Evolutionary conservation across 2,888 invertebrate genomes (phyloP), one percentile per base, ranked within the genome.

Genomic region (Drosophila kambysellisi): DNA sequence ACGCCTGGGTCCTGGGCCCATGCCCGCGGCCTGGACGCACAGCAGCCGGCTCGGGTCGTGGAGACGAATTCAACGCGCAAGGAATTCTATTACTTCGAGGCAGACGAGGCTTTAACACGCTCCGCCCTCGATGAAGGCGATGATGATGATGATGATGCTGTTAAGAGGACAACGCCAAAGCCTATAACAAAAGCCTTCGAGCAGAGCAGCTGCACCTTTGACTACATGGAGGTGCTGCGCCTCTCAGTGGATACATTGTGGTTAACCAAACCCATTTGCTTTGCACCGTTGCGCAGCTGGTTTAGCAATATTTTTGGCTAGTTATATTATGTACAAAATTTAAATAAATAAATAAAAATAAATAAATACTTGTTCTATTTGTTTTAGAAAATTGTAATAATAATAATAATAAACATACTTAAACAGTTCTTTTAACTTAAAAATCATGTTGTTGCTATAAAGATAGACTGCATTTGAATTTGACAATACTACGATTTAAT

Each of bases 1-100:
- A 43, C 57, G 3, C 70, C 88, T 0, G 50, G 59, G n/a, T 70
- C 79, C 17, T 90, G 74, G 71, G 74, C 74, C 3, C 72, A 70
- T 37, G 79, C 79, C 0, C 76, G 89, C 0, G 83, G 89, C 30
- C 43, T 89, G 53, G 89, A 88, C 33, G 77, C 76, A 0, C 88
- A 91, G 30, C 90, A 91, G 58, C 91, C 91, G 0, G 58, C 90
- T 8, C 79, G 87, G 0, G 82, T 91, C 0, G 91, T 92, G 6
- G 92, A 92, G 62, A 92, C 92, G 0, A 92, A 92, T 29, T 91
- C 92, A 0, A 92, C 92, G 1, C 90, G 92, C 32, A 92, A 92
- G 57, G 92, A 91, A 33, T 91, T 83, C 41, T 92, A 92, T 37
- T 92, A 82, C 37, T 80, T 78, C 41, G 92, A 92, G 62, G 89